Conservation (phyloP, 2,113 vertebrate genomes). For the Falcunculus frontatus region DNA sequence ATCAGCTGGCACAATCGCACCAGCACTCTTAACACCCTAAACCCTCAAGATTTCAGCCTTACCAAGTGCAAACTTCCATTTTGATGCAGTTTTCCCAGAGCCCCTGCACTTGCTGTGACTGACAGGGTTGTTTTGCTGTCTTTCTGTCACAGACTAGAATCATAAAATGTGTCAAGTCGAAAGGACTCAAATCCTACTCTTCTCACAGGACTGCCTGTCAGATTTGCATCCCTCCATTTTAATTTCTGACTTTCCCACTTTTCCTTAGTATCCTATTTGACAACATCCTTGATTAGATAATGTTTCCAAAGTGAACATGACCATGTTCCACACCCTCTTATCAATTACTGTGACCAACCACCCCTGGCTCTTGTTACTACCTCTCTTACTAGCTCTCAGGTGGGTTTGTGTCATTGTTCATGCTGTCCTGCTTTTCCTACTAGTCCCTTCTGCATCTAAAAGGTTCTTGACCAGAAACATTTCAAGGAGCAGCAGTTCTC, state of each 20-base stretch:
- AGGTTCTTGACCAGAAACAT: not conserved
- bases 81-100: not conserved
- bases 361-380: not conserved
- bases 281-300: not conserved
- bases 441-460: not conserved
- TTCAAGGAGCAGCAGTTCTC: not conserved
- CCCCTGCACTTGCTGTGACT: not conserved
- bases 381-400: not conserved
- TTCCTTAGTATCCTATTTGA: not conserved
- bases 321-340: not conserved
- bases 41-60: not conserved
- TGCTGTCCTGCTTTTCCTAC: not conserved
- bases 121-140: not conserved
- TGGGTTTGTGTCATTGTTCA: not conserved
- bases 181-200: not conserved
- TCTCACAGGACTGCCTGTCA: not conserved
- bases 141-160: not conserved
- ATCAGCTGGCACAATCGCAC: not conserved
- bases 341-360: not conserved
- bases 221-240: not conserved
- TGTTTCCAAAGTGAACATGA: not conserved
- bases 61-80: no score
- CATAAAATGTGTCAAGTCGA: not conserved
- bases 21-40: no score
- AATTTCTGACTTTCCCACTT: not conserved